These are phyloP conservation scores for Drosophila carrolli DNA, from an alignment of 1,140 invertebrate species.

Conservation along the genomic window DNA sequence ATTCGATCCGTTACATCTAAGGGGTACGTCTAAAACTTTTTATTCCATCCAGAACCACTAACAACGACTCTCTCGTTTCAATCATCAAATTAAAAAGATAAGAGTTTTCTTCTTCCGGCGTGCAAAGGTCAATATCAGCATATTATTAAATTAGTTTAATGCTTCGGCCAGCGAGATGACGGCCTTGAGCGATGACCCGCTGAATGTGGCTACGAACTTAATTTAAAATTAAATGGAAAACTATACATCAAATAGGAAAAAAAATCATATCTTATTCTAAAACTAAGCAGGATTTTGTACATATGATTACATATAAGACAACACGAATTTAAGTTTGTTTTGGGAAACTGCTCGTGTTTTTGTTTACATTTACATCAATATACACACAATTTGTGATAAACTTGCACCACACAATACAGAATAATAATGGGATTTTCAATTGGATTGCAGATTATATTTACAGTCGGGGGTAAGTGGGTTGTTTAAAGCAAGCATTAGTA, in stretches of 20 bases:
- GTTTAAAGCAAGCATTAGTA: constrained; percentile 69
- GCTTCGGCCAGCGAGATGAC: constrained; percentile 16
- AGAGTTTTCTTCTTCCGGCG: constrained; percentile 4
- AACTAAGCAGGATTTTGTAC: constrained; percentile 57
- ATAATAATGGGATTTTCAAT: constrained; percentile 4
- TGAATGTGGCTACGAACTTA: constrained; percentile 33
- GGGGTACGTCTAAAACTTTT: constrained; percentile 1
- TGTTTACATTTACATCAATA: constrained; percentile 26
- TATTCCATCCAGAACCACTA: constrained; percentile 38
- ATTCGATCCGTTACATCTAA: constrained; percentile 23
- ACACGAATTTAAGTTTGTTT: constrained; percentile 40
- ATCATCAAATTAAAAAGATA: constrained; percentile 4
- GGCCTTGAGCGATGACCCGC: constrained; percentile 9
- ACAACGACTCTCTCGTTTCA: constrained; percentile 2
- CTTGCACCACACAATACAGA: constrained; percentile 59
- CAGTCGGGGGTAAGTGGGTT: constrained; percentile 32
- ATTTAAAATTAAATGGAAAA: constrained; percentile 28
- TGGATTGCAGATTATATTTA: constrained; percentile 28
- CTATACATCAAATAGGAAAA: constrained; percentile 35
- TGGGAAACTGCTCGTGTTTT: constrained; percentile 29
- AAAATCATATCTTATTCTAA: constrained; percentile 42
- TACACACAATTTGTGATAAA: constrained; percentile 50
- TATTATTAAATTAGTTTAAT: constrained; percentile 33
- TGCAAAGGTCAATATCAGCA: constrained; percentile 45
- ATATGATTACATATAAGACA: constrained; percentile 23